Conservation (phyloP, 2,797 vertebrate genomes). For the Coendou prehensilis region DNA sequence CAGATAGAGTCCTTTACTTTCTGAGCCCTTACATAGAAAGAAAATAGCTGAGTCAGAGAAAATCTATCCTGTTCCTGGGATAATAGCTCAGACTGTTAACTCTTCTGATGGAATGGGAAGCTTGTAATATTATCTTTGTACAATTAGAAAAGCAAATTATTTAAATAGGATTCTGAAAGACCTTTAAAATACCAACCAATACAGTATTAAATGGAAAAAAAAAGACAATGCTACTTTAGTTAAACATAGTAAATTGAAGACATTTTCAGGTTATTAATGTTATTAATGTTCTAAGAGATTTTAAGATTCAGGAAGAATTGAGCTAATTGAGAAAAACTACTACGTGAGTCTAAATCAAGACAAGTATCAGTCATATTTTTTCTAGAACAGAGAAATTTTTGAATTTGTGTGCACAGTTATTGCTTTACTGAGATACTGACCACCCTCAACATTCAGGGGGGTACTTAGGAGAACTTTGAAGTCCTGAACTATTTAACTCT, state of each 20-base stretch:
- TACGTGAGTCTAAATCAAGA: background rate
- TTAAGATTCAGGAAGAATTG: background rate
- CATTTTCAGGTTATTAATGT: conserved; percentile 44
- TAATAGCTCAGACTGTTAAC: background rate
- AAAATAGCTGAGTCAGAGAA: conserved; percentile 17
- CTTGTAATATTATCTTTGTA: background rate
- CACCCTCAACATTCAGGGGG: background rate
- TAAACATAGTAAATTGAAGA: conserved; percentile 13
- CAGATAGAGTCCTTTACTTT: background rate
- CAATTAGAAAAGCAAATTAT: conserved; percentile 25
- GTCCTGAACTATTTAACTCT: background rate
- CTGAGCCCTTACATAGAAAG: background rate
- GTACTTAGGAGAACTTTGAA: background rate
- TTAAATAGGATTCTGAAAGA: conserved; percentile 37
- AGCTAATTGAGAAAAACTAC: background rate
- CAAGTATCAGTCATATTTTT: background rate
- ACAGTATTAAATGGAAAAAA: background rate
- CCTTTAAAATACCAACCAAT: conserved; percentile 21
- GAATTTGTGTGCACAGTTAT: background rate
- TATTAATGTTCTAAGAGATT: conserved; percentile 24
- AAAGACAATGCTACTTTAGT: background rate
- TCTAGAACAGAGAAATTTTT: background rate
- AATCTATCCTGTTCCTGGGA: background rate
- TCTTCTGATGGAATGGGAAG: background rate
- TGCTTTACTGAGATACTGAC: background rate